Percentiles rank a stretch among this genome's conserved stretches.
Evolutionary conservation across 2,888 invertebrate genomes (phyloP).

Genomic region (Drosophila mettleri): DNA sequence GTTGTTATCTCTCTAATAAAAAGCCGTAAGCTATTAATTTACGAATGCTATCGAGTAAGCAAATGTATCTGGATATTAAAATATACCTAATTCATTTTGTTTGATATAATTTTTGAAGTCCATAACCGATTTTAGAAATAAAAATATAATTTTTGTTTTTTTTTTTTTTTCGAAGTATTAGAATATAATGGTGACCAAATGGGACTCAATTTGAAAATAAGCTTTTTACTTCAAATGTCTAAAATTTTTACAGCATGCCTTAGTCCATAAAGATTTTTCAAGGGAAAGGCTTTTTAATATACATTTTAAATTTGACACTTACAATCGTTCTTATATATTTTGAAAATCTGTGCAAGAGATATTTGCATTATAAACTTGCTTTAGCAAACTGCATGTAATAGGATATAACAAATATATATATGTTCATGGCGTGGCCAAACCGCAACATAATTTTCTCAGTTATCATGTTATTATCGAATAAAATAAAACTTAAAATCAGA

Average conservation of each 20-base stretch:
- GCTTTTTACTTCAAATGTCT: background rate
- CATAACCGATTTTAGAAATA: background rate
- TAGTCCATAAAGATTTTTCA: too few relatives aligned
- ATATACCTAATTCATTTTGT: conserved; percentile 4
- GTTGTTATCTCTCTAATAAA: conserved; percentile 37
- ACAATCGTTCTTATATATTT: too few relatives aligned
- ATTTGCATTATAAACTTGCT: too few relatives aligned
- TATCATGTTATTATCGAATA: too few relatives aligned
- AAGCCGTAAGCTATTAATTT: conserved; percentile 26
- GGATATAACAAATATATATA: too few relatives aligned
- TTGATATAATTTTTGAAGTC: background rate
- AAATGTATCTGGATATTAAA: background rate
- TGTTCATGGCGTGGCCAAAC: too few relatives aligned
- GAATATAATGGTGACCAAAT: conserved; percentile 2
- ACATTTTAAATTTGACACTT: too few relatives aligned
- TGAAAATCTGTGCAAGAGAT: too few relatives aligned
- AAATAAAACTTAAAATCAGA: too few relatives aligned
- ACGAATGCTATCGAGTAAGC: background rate
- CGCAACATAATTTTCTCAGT: too few relatives aligned
- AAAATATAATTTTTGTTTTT: background rate
- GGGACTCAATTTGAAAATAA: background rate
- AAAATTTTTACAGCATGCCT: background rate
- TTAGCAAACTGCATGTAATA: too few relatives aligned
- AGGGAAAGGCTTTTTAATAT: too few relatives aligned
- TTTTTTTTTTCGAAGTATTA: background rate